Conservation (phyloP, 2,888 invertebrate genomes). For the Pachycephus smyrnensis region DNA sequence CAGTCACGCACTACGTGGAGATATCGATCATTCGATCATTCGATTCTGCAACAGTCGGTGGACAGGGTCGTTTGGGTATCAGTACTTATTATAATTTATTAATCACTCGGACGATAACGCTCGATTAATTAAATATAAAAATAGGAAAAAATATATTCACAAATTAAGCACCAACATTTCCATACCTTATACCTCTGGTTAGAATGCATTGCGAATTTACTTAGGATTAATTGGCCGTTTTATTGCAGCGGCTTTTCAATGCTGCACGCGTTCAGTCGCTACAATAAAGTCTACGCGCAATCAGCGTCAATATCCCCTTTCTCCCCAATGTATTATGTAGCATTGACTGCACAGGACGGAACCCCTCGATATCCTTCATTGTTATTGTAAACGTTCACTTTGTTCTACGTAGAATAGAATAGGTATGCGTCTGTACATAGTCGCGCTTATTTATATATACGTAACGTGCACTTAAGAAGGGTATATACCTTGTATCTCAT, state of each 20-base stretch:
- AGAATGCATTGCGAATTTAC: not conserved
- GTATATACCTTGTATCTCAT: not conserved
- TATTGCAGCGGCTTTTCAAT: not conserved
- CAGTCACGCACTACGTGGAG: not conserved
- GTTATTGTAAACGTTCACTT: constrained; percentile 32
- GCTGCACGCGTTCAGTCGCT: not conserved
- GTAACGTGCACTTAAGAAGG: not conserved
- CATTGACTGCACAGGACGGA: not conserved
- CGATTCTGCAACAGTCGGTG: not conserved
- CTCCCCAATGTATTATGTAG: not conserved
- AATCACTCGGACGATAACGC: not conserved
- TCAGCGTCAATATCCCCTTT: not conserved
- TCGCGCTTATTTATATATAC: not conserved
- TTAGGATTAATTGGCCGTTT: not conserved
- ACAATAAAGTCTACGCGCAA: not conserved
- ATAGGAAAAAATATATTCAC: not conserved
- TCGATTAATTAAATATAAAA: not conserved
- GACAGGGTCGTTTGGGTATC: not conserved
- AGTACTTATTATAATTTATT: not conserved
- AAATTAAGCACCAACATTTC: not conserved
- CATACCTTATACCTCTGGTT: not conserved
- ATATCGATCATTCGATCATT: not conserved
- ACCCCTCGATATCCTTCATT: constrained; percentile 17
- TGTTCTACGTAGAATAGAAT: constrained; percentile 24
- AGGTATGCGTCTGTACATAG: constrained; percentile 29